Percentiles rank a stretch among this genome's conserved stretches.
These are phyloP conservation scores for Aromia moschata DNA, from an alignment of 2,888 invertebrate species.

Conservation along the genomic window DNA sequence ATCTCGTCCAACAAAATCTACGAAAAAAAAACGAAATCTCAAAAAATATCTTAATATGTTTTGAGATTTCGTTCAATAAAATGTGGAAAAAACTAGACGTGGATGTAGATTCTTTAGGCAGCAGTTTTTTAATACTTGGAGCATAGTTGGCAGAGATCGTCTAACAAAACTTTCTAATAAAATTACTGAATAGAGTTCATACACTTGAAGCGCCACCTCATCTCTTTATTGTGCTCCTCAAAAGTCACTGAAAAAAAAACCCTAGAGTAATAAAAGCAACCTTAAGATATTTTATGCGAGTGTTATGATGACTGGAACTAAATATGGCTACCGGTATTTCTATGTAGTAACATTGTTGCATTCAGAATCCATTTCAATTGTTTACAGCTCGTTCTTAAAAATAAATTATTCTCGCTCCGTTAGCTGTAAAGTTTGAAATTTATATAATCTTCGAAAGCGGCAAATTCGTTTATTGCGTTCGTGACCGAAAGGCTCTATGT, in stretches of 20 bases:
- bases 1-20: too few species aligned
- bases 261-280: constrained; percentile 32
- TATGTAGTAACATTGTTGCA: constrained; percentile 33
- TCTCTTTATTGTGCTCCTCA: constrained; percentile 27
- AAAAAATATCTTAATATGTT: too few species aligned
- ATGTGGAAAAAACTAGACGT: too few species aligned
- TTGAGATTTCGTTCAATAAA: too few species aligned
- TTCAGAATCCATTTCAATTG: constrained; percentile 29
- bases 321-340: constrained; percentile 34
- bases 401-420: constrained; percentile 29
- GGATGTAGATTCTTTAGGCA: too few species aligned
- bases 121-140: constrained; percentile 17
- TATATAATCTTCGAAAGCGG: constrained; percentile 24
- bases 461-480: constrained; percentile 2
- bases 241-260: constrained; percentile 29
- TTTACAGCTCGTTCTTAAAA: constrained; percentile 20
- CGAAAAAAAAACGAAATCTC: too few species aligned
- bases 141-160: constrained; percentile 32
- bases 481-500: neutral
- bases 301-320: constrained; percentile 35
- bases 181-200: constrained; percentile 36
- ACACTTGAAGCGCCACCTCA: constrained; percentile 28
- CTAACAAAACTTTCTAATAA: constrained; percentile 39
- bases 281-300: constrained; percentile 32
- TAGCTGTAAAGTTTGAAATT: constrained; percentile 29